Evolutionary conservation across 2,888 invertebrate genomes (phyloP), one percentile per base, ranked within the genome.

Genomic region (Oligia fasciuncula): DNA sequence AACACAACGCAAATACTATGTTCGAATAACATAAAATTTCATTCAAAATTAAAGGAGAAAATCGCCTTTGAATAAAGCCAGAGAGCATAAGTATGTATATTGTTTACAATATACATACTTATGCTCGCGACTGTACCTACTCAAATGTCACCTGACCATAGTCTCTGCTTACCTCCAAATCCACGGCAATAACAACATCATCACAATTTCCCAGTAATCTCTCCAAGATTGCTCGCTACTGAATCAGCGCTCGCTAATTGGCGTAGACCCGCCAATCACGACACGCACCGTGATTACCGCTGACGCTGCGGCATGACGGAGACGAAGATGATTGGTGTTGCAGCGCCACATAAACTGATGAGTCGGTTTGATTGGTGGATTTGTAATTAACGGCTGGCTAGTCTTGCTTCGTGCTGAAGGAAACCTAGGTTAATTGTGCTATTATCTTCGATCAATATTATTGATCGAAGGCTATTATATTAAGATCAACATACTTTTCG

Each of bases 201-300:
- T 70, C 49, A 69, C 69, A 83, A 60, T 74, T 75, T 51, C 63
- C 17, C 29, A 62, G 63, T 86, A 70, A 85, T 79, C 54, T 76
- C 72, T 65, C 9, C 17, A n/a, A 67, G 51, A 68, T 81, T 40
- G 54, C n/a, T 67, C 13, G 66, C 29, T 57, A 19, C 70, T 66
- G 72, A 75, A 76, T 83, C 87, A 86, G 85, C 82, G n/a, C 60
- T 35, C 35, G 67, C 78, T 88, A 88, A 88, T 88, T 88, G 83
- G 68, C 46, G 57, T 51, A 71, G 49, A 49, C 67, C 35, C 68
- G 67, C 71, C 79, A 87, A 85, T 85, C 69, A 77, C 65, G 62
- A 57, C 79, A 87, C 85, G 82, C 87, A 82, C 74, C 57, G 72
- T 65, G 78, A 83, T 84, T 85, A 77, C 73, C 70, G 87, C 89